Evolutionary conservation across 2,888 invertebrate genomes (phyloP).

Genomic region (Alviniconcha strummeri): DNA sequence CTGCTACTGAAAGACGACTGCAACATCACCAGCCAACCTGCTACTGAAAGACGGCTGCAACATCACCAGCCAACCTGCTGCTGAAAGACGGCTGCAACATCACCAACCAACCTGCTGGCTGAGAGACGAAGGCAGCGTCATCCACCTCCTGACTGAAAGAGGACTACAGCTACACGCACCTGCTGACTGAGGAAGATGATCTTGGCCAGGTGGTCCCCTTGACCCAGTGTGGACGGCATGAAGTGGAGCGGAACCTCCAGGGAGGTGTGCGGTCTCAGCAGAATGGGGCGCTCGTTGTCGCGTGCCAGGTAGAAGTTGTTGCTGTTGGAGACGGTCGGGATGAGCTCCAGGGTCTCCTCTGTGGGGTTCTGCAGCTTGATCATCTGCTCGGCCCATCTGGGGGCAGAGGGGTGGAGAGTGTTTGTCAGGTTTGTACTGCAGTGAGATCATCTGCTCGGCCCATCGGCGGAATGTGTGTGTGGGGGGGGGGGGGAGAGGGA

Average conservation of each 20-base stretch:
- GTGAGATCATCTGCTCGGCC: not conserved
- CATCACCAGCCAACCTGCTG: too few species aligned
- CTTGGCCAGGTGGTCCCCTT: constrained; percentile 65
- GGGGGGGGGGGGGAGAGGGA: too few species aligned
- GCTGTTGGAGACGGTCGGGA: constrained; percentile 67
- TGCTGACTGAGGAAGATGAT: constrained; percentile 70
- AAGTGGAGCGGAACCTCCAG: constrained; percentile 68
- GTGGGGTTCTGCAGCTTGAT: constrained; percentile 71
- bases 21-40: too few species aligned
- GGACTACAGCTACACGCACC: constrained; percentile 47
- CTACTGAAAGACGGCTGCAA: too few species aligned
- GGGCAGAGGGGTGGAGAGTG: not conserved
- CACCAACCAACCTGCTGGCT: too few species aligned
- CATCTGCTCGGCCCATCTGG: constrained; percentile 66
- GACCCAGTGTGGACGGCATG: constrained; percentile 71
- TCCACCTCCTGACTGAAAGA: too few species aligned
- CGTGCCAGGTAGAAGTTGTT: constrained; percentile 71
- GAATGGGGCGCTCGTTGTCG: constrained; percentile 63
- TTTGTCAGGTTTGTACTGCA: not conserved
- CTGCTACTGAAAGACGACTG: too few species aligned
- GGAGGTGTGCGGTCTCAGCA: constrained; percentile 57
- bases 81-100: too few species aligned
- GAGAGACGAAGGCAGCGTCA: too few species aligned
- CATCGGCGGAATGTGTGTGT: not conserved
- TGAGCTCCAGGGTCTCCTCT: constrained; percentile 65